phyloP scores from a whole-genome alignment of 2,888 invertebrate species.

The Heliconius sara region DNA sequence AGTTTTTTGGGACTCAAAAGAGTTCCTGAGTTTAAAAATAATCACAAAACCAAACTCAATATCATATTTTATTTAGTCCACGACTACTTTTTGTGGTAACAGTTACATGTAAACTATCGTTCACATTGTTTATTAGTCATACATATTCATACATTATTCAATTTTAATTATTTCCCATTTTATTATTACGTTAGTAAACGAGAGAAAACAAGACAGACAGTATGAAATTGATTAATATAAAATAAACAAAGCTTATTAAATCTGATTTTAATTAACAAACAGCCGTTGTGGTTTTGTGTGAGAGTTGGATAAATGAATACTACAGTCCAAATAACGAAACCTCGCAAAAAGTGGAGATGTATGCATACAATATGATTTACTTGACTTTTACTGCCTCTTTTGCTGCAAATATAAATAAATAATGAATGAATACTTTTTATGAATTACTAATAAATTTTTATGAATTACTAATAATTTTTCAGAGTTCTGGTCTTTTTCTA shows the following conservation, averaged over 20 bases:
- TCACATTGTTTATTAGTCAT: slow-evolving; percentile 8
- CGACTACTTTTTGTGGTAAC: neutral
- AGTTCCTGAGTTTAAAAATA: too few relatives aligned
- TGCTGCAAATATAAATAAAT: too few relatives aligned
- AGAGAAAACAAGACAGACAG: slow-evolving; percentile 29
- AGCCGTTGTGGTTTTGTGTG: slow-evolving; percentile 30
- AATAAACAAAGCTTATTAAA: slow-evolving; percentile 43
- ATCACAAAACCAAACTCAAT: too few relatives aligned
- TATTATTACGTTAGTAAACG: slow-evolving; percentile 34
- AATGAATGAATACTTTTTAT: too few relatives aligned
- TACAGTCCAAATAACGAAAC: slow-evolving; percentile 22
- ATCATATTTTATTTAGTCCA: neutral
- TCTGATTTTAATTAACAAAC: slow-evolving; percentile 44
- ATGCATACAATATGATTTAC: neutral
- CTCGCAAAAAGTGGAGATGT: slow-evolving; percentile 13
- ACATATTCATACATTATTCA: neutral
- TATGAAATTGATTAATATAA: slow-evolving; percentile 38
- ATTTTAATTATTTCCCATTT: slow-evolving; percentile 26
- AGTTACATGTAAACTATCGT: neutral
- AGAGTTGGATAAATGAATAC: slow-evolving; percentile 25
- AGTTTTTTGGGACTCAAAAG: too few relatives aligned
- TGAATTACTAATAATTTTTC: too few relatives aligned
- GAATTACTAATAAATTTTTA: too few relatives aligned
- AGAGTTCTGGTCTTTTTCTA: too few relatives aligned
- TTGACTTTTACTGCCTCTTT: too few relatives aligned